Percentiles rank a stretch among this genome's conserved stretches.
Evolutionary conservation across 23 tunicate genomes (phyloP).

Genomic region (Styela clava): DNA sequence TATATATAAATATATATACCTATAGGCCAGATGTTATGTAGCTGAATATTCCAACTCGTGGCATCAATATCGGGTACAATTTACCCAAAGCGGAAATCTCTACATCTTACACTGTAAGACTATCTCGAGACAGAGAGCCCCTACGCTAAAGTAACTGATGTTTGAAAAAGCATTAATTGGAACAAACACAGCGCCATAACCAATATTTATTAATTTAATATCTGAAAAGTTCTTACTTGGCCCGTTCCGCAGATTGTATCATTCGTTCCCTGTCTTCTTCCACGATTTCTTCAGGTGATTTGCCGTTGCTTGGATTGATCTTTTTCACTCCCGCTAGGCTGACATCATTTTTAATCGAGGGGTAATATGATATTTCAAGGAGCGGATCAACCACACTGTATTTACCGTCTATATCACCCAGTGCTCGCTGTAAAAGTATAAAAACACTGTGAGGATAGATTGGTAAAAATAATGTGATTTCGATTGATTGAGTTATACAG

Average conservation of each 20-base stretch:
- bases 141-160: too few species aligned
- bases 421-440: conserved; percentile 35
- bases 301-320: conserved; percentile 43
- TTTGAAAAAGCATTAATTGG: too few species aligned
- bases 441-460: neutral
- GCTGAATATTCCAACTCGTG: too few species aligned
- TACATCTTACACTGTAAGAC: too few species aligned
- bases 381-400: conserved; percentile 48
- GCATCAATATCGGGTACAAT: too few species aligned
- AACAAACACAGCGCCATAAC: too few species aligned
- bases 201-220: too few species aligned
- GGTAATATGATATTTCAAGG: conserved; percentile 15
- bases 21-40: too few species aligned
- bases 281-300: conserved; percentile 49
- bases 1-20: too few species aligned
- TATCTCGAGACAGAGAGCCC: too few species aligned
- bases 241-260: conserved; percentile 40
- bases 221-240: conserved; percentile 27
- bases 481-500: too few species aligned
- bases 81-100: too few species aligned
- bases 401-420: conserved; percentile 81
- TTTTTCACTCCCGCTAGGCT: conserved; percentile 42
- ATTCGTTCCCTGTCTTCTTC: conserved; percentile 63
- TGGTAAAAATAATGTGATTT: neutral
- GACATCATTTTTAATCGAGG: conserved; percentile 1